Evolutionary conservation across 2,888 invertebrate species (phyloP).

Genomic region (Disparrhopalites patrizii): DNA sequence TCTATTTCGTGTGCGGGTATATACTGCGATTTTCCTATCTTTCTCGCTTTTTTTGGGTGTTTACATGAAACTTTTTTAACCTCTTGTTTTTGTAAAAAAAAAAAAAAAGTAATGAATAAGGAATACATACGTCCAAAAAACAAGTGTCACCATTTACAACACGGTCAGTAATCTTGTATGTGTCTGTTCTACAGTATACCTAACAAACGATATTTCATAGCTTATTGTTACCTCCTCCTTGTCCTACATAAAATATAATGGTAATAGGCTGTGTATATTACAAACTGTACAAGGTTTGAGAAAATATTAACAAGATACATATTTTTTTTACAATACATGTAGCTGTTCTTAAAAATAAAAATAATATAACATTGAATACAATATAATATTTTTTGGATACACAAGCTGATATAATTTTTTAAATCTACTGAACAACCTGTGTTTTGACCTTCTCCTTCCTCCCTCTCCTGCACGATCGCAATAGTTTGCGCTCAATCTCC

Average conservation of each 20-base stretch:
- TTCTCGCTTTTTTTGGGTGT: too few species aligned
- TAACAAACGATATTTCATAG: too few species aligned
- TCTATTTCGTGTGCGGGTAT: too few species aligned
- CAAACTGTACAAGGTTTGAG: background rate
- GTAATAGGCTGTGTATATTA: background rate
- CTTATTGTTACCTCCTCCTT: background rate
- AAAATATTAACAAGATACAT: background rate
- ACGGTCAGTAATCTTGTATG: background rate
- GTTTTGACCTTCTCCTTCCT: slow-evolving; percentile 9
- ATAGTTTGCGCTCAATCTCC: slow-evolving; percentile 78
- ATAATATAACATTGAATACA: background rate
- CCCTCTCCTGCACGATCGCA: slow-evolving; percentile 14
- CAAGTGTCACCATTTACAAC: too few species aligned
- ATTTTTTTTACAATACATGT: background rate
- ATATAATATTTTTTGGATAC: background rate
- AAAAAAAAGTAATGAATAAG: too few species aligned
- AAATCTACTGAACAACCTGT: background rate
- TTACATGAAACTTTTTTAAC: too few species aligned
- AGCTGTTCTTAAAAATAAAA: background rate
- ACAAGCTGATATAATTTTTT: background rate
- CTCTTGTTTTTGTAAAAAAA: too few species aligned
- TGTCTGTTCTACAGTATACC: background rate
- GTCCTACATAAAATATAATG: background rate
- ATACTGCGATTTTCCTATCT: too few species aligned
- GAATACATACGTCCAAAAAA: too few species aligned